phyloP scores from a whole-genome alignment of 2,888 invertebrate genomes.

The Zhuqinia jingwanae region DNA sequence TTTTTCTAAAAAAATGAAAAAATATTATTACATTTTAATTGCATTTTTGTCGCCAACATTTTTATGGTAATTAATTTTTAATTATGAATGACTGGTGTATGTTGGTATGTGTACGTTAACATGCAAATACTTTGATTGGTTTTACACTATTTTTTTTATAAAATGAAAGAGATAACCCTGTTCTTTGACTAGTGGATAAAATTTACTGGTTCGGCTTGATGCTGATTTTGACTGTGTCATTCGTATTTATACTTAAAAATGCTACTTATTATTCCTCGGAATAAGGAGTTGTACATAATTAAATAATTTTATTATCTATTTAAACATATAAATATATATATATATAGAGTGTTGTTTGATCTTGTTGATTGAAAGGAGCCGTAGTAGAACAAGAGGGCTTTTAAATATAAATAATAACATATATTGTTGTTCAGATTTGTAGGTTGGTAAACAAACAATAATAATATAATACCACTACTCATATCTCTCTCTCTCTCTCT shows the following conservation, averaged over 20 bases:
- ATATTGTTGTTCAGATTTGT: conserved; percentile 50
- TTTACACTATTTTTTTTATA: background rate
- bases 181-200: conserved; percentile 71
- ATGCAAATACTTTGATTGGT: too few relatives aligned
- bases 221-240: conserved; percentile 27
- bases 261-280: background rate
- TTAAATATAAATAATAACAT: background rate
- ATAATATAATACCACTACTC: background rate
- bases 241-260: too few relatives aligned
- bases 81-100: too few relatives aligned
- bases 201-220: conserved; percentile 70
- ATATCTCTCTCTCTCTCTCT: too few relatives aligned
- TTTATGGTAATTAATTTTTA: too few relatives aligned
- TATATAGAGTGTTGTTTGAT: conserved; percentile 10
- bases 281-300: too few relatives aligned
- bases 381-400: background rate
- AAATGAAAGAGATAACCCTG: conserved; percentile 63
- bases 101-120: too few relatives aligned
- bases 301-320: background rate
- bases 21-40: too few relatives aligned
- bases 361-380: background rate
- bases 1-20: too few relatives aligned
- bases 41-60: too few relatives aligned
- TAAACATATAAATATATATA: background rate
- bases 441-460: conserved; percentile 60